Conservation (phyloP, 2,888 invertebrate species). For the Metellina segmentata region DNA sequence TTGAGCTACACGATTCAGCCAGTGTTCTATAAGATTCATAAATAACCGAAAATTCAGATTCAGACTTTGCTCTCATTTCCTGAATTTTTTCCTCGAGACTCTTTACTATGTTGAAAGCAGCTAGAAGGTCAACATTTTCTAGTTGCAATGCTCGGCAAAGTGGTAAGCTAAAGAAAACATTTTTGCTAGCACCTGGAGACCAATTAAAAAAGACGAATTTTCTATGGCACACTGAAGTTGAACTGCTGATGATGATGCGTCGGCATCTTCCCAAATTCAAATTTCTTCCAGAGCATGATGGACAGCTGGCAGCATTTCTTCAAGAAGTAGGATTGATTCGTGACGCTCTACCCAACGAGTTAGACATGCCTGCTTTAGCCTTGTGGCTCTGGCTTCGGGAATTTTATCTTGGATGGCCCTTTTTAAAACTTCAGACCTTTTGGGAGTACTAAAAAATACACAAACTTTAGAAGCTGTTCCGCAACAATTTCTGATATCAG, state of each 20-base stretch:
- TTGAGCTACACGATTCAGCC: not conserved
- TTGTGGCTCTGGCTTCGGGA: not conserved
- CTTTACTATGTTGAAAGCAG: not conserved
- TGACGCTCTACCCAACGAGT: slow-evolving; percentile 13
- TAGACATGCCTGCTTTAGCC: not conserved
- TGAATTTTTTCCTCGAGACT: not conserved
- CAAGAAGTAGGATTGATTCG: not conserved
- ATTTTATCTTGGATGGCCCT: not conserved
- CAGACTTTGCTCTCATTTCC: not conserved
- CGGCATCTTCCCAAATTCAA: not conserved
- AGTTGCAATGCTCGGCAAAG: not conserved
- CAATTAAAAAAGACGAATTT: not conserved
- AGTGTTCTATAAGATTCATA: not conserved
- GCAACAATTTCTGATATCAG: slow-evolving; percentile 10
- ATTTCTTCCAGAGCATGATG: not conserved
- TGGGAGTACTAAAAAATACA: not conserved
- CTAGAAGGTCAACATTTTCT: slow-evolving; percentile 2
- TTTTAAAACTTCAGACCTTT: not conserved
- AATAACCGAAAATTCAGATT: not conserved
- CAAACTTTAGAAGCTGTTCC: not conserved
- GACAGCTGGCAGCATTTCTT: not conserved
- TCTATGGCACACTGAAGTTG: not conserved
- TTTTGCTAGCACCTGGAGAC: not conserved
- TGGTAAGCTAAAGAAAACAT: slow-evolving; percentile 1
- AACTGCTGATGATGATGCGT: not conserved